Percentiles rank a stretch among this genome's conserved stretches.
phyloP scores from a whole-genome alignment of 2,888 invertebrate genomes.

The Lasioglossum pauxillum region DNA sequence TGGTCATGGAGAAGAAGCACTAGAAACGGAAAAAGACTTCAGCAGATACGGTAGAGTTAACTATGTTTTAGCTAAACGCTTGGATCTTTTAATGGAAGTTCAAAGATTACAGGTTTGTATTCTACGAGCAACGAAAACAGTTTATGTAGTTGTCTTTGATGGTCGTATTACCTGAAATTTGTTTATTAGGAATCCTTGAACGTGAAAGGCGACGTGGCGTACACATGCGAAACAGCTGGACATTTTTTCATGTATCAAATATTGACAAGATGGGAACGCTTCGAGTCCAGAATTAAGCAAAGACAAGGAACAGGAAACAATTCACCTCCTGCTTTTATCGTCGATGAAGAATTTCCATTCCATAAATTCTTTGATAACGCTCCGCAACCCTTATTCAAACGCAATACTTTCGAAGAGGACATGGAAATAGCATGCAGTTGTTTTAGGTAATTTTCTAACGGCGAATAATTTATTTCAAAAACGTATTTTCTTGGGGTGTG shows the following conservation, averaged over 20 bases:
- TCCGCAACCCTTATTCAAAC: slow-evolving; percentile 96
- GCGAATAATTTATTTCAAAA: not conserved
- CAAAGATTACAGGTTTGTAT: slow-evolving; percentile 89
- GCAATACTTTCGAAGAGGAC: slow-evolving; percentile 91
- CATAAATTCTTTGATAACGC: slow-evolving; percentile 96
- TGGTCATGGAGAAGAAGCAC: slow-evolving; percentile 99
- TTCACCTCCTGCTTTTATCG: slow-evolving; percentile 84
- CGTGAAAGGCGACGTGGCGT: slow-evolving; percentile 95
- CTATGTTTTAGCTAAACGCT: slow-evolving; percentile 96
- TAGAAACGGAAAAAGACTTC: slow-evolving; percentile 99
- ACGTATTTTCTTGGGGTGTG: not conserved
- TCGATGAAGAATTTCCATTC: slow-evolving; percentile 96
- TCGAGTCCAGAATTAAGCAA: slow-evolving; percentile 88
- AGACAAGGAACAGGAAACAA: slow-evolving; percentile 81
- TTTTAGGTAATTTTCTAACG: slow-evolving; percentile 87
- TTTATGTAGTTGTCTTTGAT: not conserved
- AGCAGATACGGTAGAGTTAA: slow-evolving; percentile 99
- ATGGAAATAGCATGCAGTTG: slow-evolving; percentile 96
- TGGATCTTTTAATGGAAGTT: slow-evolving; percentile 95
- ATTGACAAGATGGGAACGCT: slow-evolving; percentile 96
- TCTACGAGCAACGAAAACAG: not conserved
- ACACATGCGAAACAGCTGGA: slow-evolving; percentile 99
- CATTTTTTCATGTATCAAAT: slow-evolving; percentile 99
- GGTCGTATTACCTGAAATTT: not conserved
- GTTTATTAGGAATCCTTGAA: slow-evolving; percentile 88